Evolutionary conservation across 1,140 invertebrate genomes (phyloP).

Genomic region (Agraylea sexmaculata): DNA sequence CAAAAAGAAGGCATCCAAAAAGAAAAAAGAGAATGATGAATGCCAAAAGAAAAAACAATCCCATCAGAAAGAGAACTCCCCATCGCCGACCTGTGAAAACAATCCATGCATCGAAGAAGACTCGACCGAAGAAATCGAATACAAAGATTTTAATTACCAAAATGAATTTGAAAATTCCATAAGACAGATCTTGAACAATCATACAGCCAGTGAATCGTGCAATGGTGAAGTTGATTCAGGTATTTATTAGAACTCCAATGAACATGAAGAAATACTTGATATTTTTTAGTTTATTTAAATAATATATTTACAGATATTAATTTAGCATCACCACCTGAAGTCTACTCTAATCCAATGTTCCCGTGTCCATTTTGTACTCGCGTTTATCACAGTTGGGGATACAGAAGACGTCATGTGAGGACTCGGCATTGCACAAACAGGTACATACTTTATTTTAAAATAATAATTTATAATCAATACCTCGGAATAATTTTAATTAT

Average conservation of each 20-base stretch:
- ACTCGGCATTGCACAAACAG: conserved; percentile 43
- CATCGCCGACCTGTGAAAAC: too few relatives aligned
- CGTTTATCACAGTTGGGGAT: conserved; percentile 53
- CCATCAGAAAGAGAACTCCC: too few relatives aligned
- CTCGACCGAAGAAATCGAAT: conserved; percentile 3
- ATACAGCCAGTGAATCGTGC: conserved; percentile 3
- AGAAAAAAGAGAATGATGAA: background rate
- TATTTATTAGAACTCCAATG: conserved; percentile 1
- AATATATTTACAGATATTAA: conserved; percentile 12
- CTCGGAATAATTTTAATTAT: background rate
- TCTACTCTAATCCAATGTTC: conserved; percentile 41
- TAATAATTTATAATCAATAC: background rate
- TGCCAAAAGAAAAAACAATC: background rate
- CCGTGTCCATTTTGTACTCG: conserved; percentile 53
- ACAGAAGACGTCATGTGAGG: conserved; percentile 50
- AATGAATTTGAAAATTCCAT: conserved; percentile 9
- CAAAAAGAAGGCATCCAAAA: conserved; percentile 21
- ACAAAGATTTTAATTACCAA: conserved; percentile 11
- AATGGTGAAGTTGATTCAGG: conserved; percentile 8
- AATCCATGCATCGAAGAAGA: conserved; percentile 7
- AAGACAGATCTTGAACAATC: conserved; percentile 2
- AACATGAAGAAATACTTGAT: background rate
- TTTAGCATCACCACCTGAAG: background rate
- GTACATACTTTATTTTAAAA: conserved; percentile 21
- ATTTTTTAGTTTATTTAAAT: conserved; percentile 8